phyloP scores from a whole-genome alignment of 1,140 invertebrate species.

The Apis dorsata region DNA sequence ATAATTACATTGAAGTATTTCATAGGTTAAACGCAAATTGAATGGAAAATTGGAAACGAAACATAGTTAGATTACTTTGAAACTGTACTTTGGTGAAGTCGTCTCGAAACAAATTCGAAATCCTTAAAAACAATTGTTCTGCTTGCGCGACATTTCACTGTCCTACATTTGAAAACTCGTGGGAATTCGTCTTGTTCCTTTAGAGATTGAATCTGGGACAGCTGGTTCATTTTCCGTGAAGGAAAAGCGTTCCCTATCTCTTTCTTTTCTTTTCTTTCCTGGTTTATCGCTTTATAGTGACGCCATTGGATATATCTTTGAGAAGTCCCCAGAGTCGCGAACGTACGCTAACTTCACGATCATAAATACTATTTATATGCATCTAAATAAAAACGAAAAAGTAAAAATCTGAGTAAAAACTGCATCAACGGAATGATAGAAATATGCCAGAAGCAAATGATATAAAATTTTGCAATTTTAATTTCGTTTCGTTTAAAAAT shows the following conservation, averaged over 20 bases:
- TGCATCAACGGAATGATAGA: no score
- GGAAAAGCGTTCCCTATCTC: slow-evolving; percentile 20
- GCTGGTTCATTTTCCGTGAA: slow-evolving; percentile 43
- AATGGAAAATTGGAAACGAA: neutral
- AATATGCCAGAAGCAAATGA: neutral
- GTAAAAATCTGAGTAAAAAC: neutral
- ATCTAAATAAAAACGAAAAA: neutral
- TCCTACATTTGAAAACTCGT: slow-evolving; percentile 33
- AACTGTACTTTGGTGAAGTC: neutral
- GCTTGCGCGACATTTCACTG: slow-evolving; percentile 25
- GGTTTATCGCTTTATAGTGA: slow-evolving; percentile 36
- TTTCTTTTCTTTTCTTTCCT: neutral
- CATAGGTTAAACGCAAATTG: neutral
- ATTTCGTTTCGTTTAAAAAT: neutral
- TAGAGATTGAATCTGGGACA: slow-evolving; percentile 47
- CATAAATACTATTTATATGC: slow-evolving; percentile 15
- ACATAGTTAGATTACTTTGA: neutral
- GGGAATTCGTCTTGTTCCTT: slow-evolving; percentile 45
- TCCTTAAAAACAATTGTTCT: slow-evolving; percentile 33
- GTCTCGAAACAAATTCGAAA: slow-evolving; percentile 26
- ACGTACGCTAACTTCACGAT: slow-evolving; percentile 1
- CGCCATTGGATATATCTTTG: slow-evolving; percentile 29
- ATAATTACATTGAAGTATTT: neutral
- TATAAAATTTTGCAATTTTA: neutral
- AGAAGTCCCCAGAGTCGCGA: slow-evolving; percentile 15